These are phyloP conservation scores for Bombylius major DNA, from an alignment of 2,888 invertebrate species.

Conservation along the genomic window DNA sequence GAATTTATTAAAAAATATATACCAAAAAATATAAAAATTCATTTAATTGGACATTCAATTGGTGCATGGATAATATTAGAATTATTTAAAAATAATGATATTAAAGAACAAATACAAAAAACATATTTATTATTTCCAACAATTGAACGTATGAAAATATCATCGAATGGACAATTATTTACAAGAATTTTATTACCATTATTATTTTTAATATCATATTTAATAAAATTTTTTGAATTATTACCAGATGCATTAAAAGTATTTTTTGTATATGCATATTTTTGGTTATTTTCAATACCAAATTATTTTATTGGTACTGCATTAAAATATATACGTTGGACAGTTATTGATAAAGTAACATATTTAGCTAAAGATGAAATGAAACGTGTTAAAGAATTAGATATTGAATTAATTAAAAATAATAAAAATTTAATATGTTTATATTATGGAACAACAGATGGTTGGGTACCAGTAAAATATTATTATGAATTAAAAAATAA, in stretches of 20 bases:
- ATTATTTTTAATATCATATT: constrained; percentile 36
- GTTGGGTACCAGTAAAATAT: constrained; percentile 69
- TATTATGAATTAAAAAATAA: constrained; percentile 49
- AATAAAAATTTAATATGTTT: constrained; percentile 55
- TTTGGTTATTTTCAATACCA: constrained; percentile 42
- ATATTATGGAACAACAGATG: constrained; percentile 67
- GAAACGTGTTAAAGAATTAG: constrained; percentile 54
- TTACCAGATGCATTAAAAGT: constrained; percentile 43
- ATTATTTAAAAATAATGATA: constrained; percentile 46
- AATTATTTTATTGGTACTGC: constrained; percentile 39
- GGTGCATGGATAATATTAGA: constrained; percentile 75
- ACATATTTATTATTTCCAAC: constrained; percentile 76
- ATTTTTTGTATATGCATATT: constrained; percentile 44
- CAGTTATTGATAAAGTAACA: constrained; percentile 50
- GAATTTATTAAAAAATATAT: constrained; percentile 60
- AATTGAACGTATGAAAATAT: constrained; percentile 65
- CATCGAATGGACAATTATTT: constrained; percentile 59
- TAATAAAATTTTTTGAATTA: constrained; percentile 39
- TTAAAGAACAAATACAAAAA: constrained; percentile 45
- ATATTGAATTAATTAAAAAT: constrained; percentile 45
- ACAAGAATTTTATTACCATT: constrained; percentile 47
- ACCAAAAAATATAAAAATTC: constrained; percentile 57
- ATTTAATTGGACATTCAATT: constrained; percentile 83
- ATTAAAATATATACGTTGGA: constrained; percentile 45
- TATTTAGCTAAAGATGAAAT: constrained; percentile 70